Conservation (phyloP, 2,888 invertebrate species). For the Drosophila rubida region DNA sequence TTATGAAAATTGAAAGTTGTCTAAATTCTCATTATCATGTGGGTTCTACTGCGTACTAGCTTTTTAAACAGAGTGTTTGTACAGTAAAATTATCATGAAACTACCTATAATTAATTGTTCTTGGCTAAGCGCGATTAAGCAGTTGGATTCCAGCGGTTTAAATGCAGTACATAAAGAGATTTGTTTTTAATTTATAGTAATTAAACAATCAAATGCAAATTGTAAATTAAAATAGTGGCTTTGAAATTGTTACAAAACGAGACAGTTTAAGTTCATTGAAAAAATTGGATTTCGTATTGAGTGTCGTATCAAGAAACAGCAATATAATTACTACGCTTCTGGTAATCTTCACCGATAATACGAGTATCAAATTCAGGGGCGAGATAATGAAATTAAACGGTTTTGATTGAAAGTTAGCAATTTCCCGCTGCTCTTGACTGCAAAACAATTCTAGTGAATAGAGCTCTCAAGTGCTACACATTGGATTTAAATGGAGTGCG, state of each 20-base stretch:
- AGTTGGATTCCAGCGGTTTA: neutral
- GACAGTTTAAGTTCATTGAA: neutral
- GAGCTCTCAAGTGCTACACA: neutral
- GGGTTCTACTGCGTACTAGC: neutral
- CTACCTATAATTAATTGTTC: slow-evolving; percentile 41
- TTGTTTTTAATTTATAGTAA: neutral
- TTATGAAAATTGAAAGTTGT: slow-evolving; percentile 25
- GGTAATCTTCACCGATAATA: slow-evolving; percentile 12
- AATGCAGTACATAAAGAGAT: neutral
- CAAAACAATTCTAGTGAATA: neutral
- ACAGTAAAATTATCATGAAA: neutral
- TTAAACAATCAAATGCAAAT: neutral
- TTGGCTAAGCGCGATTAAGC: neutral
- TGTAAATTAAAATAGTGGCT: neutral
- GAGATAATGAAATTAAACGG: slow-evolving; percentile 6
- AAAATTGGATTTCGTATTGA: neutral
- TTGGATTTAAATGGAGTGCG: slow-evolving; percentile 7
- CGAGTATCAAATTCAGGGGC: neutral
- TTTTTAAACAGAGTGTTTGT: neutral
- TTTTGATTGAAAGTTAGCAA: neutral
- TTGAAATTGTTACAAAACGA: neutral
- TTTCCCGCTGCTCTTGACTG: neutral
- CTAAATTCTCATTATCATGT: neutral
- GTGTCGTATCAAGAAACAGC: neutral
- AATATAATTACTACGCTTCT: neutral